phyloP scores from a whole-genome alignment of 1,140 invertebrate genomes.

The Periplaneta americana region DNA sequence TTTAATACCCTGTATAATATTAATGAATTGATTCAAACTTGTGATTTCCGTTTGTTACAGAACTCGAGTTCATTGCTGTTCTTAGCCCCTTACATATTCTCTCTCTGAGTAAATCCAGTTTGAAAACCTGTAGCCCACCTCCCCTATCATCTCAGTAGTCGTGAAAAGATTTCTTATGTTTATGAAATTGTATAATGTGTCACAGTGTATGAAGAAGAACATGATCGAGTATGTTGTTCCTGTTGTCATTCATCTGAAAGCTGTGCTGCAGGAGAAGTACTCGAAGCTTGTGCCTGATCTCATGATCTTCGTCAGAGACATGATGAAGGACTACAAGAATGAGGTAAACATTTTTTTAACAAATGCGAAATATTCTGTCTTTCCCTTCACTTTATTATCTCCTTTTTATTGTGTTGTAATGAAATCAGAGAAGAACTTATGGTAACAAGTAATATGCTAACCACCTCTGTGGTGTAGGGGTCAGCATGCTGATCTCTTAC shows the following conservation, averaged over 20 bases:
- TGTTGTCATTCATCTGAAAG: constrained; percentile 47
- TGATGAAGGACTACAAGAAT: constrained; percentile 51
- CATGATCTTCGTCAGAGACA: constrained; percentile 39
- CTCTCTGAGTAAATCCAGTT: no score
- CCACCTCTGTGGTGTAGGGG: no score
- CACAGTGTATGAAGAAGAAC: constrained; percentile 45
- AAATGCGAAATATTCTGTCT: neutral
- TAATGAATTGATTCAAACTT: no score
- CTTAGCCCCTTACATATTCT: no score
- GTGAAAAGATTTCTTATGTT: neutral
- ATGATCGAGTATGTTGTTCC: constrained; percentile 51
- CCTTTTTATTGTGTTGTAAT: no score
- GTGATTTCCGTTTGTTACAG: no score
- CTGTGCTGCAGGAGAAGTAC: constrained; percentile 36
- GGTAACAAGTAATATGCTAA: no score
- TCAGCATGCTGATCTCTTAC: no score
- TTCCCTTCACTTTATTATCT: neutral
- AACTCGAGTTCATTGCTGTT: no score
- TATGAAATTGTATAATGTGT: constrained; percentile 14
- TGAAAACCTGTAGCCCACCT: no score
- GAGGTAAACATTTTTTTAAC: constrained; percentile 28
- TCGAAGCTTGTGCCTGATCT: constrained; percentile 37
- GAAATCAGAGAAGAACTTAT: no score
- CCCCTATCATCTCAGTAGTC: neutral
- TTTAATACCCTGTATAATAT: no score